phyloP scores from a whole-genome alignment of 2,113 vertebrate species.

The Psammodynastes pulverulentus region DNA sequence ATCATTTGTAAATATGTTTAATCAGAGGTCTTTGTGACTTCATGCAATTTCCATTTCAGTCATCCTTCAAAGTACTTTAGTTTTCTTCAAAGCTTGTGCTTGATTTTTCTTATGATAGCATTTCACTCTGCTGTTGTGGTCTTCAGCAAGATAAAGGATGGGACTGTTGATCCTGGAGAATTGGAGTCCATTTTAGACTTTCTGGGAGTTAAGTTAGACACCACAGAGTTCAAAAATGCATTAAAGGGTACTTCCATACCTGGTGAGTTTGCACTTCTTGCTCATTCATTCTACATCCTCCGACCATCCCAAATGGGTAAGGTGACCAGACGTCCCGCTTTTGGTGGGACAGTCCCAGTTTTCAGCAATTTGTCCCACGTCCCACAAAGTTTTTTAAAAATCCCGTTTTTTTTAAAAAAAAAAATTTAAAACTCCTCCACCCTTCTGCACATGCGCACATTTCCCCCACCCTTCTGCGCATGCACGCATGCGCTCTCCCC shows the following conservation, averaged over 20 bases:
- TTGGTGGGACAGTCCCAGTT: too few relatives aligned
- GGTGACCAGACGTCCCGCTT: too few relatives aligned
- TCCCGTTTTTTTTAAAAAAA: too few relatives aligned
- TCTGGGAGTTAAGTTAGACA: background rate
- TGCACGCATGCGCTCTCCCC: too few relatives aligned
- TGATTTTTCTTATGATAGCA: background rate
- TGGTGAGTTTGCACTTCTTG: background rate
- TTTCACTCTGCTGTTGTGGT: background rate
- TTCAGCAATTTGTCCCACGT: too few relatives aligned
- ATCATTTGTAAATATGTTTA: background rate
- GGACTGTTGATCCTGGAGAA: background rate
- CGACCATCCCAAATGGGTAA: background rate
- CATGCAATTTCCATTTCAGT: background rate
- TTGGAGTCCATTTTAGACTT: background rate
- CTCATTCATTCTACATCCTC: background rate
- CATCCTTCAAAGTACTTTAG: background rate
- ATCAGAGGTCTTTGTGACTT: too few relatives aligned
- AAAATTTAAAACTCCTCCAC: too few relatives aligned
- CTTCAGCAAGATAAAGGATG: constrained; percentile 7
- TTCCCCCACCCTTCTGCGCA: too few relatives aligned
- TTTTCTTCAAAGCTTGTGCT: background rate
- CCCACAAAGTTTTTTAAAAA: too few relatives aligned
- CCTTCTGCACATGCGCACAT: too few relatives aligned
- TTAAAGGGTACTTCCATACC: background rate
- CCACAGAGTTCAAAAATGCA: background rate